Percentiles rank a stretch among this genome's conserved stretches.
Conservation (phyloP, 2,113 vertebrate genomes). For the Rhegmatorhina hoffmannsi region DNA sequence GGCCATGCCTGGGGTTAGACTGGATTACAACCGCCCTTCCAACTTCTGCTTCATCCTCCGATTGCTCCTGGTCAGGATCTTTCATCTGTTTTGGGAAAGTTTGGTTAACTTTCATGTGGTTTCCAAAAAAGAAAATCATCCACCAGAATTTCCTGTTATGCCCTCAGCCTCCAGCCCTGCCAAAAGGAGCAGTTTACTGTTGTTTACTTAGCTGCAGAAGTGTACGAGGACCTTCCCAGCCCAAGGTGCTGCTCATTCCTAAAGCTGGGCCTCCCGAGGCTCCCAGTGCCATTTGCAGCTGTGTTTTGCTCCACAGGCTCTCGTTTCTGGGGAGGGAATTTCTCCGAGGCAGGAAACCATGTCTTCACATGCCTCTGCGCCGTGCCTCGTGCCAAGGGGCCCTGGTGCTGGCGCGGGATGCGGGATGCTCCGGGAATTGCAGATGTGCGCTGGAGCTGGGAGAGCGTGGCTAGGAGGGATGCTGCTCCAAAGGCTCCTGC, state of each 20-base stretch:
- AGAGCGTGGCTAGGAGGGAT: background rate
- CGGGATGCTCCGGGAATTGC: background rate
- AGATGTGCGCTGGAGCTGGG: background rate
- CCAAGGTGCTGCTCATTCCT: slow-evolving; percentile 65
- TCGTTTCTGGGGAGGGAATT: slow-evolving; percentile 55
- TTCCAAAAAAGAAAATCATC: slow-evolving; percentile 62
- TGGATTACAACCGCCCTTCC: background rate
- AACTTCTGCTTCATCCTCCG: background rate
- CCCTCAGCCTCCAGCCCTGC: slow-evolving; percentile 27
- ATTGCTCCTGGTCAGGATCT: slow-evolving; percentile 52
- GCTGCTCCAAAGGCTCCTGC: background rate
- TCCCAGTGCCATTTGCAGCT: slow-evolving; percentile 51
- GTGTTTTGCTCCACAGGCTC: slow-evolving; percentile 59
- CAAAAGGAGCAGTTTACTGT: slow-evolving; percentile 60
- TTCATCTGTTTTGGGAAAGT: slow-evolving; percentile 67
- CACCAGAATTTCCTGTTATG: slow-evolving; percentile 71
- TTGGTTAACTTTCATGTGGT: slow-evolving; percentile 69
- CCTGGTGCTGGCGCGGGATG: background rate
- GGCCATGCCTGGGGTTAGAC: background rate
- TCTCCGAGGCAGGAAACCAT: slow-evolving; percentile 41
- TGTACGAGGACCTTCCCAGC: slow-evolving; percentile 54
- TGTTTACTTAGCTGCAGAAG: slow-evolving; percentile 71
- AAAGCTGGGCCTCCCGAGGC: slow-evolving; percentile 33
- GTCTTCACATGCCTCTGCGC: background rate
- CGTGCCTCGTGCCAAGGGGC: background rate